Percentiles rank a stretch among this genome's conserved stretches.
Evolutionary conservation across 2,113 vertebrate genomes (phyloP).

Genomic region (Conger conger): DNA sequence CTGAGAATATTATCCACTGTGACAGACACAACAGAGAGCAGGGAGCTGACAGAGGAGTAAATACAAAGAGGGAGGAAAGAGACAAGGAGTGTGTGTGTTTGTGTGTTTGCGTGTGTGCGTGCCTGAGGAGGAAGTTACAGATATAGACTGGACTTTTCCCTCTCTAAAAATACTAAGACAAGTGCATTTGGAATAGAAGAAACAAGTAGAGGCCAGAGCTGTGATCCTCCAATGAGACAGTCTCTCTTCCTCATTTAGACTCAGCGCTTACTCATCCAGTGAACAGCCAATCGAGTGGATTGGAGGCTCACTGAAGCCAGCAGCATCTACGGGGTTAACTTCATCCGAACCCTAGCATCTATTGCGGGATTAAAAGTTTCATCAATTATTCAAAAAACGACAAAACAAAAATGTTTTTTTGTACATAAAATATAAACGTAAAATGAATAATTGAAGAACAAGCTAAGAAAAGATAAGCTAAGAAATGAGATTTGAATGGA

Average conservation of each 20-base stretch:
- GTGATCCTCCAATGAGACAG: not conserved
- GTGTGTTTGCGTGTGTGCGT: too few species aligned
- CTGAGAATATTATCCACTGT: not conserved
- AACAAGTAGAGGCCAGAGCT: not conserved
- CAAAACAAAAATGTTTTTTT: conserved; percentile 24
- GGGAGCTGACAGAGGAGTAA: not conserved
- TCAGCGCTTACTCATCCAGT: not conserved
- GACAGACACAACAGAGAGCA: not conserved
- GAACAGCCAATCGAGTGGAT: not conserved
- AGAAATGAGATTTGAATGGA: not conserved
- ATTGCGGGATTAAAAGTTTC: not conserved
- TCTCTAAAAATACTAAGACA: not conserved
- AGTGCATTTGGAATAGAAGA: not conserved
- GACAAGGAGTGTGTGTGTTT: too few species aligned
- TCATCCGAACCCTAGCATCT: not conserved
- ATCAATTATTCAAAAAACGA: conserved; percentile 19
- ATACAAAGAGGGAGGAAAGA: not conserved
- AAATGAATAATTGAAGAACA: conserved; percentile 9
- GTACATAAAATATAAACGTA: conserved; percentile 22
- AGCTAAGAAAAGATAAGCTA: not conserved
- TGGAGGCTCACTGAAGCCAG: too few species aligned
- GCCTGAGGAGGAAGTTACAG: not conserved
- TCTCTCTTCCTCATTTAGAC: not conserved
- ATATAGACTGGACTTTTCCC: not conserved
- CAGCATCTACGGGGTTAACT: not conserved